Evolutionary conservation across 2,888 invertebrate species (phyloP), one percentile per base, ranked within the genome.

Genomic region (Spicauda simplicius): DNA sequence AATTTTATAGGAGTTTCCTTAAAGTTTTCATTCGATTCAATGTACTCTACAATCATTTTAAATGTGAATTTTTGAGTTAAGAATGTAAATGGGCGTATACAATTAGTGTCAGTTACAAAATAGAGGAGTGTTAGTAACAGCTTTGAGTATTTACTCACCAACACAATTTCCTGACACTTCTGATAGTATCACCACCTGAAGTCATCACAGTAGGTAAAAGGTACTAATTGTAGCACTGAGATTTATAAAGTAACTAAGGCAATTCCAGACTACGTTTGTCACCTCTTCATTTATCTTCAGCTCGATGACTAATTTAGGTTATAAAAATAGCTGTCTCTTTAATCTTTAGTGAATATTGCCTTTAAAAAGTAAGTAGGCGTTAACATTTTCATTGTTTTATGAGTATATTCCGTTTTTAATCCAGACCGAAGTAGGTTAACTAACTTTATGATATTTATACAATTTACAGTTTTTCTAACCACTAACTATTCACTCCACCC

Each of bases 291-390:
- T 81, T 80, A 84, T 78, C 78, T 80, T 73, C 69, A 72, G 57
- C 74, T 76, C 72, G 78, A 77, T 77, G 82, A 85, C 83, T 81
- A 84, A 82, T 81, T 81, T 86, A 90, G 91, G 91, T 91, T 90
- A 91, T 85, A 85, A 88, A 87, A 85, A 87, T 85, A 85, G 83
- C 78, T 62, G 67, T 56, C 63, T 80, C 77, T 79, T 76, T 52
- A 68, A 63, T 63, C 57, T 68, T 25, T 33, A 45, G 45, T 52
- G 55, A 66, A 52, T 67, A 30, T 52, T 61, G 50, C 50, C 56
- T 54, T 37, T 61, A 62, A 61, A 56, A 52, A 61, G 33, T 56
- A 56, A 52, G 37, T 52, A 67, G 61, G 56, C 61, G 52, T 61
- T 67, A 57, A 37, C 12, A 67, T 56, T 10, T 66, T 55, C 61